These are phyloP conservation scores for Protonibea diacanthus DNA, from an alignment of 2,797 vertebrate genomes.

Conservation along the genomic window DNA sequence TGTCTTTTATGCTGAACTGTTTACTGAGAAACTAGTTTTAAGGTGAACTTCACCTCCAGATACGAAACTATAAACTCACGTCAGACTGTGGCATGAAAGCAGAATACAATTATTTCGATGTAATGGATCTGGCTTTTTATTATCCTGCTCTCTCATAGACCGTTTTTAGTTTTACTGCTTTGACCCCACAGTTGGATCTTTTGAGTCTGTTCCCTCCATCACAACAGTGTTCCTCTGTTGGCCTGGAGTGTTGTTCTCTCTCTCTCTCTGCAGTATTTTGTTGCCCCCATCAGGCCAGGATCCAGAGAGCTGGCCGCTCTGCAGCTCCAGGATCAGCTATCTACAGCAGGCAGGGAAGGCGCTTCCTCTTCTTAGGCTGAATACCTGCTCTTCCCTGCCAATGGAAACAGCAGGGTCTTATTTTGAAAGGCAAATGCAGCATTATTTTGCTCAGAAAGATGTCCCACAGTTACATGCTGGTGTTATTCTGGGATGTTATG, in stretches of 20 bases:
- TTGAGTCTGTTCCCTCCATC: not conserved
- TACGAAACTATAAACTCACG: constrained; percentile 12
- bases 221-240: constrained; percentile 14
- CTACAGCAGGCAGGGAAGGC: not conserved
- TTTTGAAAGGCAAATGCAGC: constrained; percentile 13
- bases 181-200: not conserved
- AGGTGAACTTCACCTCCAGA: not conserved
- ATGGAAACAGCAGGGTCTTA: not conserved
- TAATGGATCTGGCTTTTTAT: not conserved
- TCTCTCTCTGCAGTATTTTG: constrained; percentile 16
- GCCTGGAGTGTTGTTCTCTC: constrained; percentile 13
- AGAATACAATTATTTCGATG: not conserved
- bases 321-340: constrained; percentile 17
- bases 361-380: not conserved
- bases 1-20: constrained; percentile 18
- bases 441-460: constrained; percentile 4
- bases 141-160: not conserved
- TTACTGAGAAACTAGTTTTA: constrained; percentile 35
- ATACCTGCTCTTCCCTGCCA: not conserved
- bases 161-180: not conserved
- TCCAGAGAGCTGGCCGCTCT: not conserved
- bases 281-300: not conserved
- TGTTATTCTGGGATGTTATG: constrained; percentile 35
- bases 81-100: not conserved
- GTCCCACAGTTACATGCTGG: not conserved